phyloP scores from a whole-genome alignment of 2,797 vertebrate genomes.

The Protosalanx chinensis region DNA sequence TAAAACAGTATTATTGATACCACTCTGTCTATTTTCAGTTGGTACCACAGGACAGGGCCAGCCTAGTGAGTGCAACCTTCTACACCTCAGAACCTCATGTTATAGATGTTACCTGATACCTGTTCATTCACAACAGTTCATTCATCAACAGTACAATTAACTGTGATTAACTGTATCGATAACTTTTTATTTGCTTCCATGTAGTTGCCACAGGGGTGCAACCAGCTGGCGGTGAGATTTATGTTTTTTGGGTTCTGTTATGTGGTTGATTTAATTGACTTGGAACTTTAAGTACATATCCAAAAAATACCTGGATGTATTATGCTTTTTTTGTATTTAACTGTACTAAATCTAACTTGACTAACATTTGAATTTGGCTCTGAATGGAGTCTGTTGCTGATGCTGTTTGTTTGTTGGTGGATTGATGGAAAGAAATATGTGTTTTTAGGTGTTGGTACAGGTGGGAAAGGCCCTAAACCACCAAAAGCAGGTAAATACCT shows the following conservation, averaged over 20 bases:
- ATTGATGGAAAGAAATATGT: conserved; percentile 8
- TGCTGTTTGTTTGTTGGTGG: background rate
- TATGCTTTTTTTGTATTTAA: conserved; percentile 39
- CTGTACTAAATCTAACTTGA: conserved; percentile 45
- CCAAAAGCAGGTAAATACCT: conserved; percentile 52
- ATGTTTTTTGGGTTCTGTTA: background rate
- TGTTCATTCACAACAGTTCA: background rate
- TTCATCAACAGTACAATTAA: background rate
- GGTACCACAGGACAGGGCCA: conserved; percentile 42
- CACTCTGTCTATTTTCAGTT: conserved; percentile 28
- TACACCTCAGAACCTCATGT: background rate
- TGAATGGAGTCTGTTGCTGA: background rate
- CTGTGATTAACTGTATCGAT: background rate
- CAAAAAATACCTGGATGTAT: background rate
- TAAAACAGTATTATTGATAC: background rate
- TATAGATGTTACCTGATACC: background rate
- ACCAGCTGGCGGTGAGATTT: conserved; percentile 34
- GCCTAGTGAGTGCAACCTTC: conserved; percentile 30
- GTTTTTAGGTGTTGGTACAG: conserved; percentile 36
- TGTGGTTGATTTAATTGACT: background rate
- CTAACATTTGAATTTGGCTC: background rate
- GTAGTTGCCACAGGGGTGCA: conserved; percentile 38
- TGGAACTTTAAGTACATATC: background rate
- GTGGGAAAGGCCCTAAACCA: conserved; percentile 62
- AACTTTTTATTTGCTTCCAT: conserved; percentile 3